Base-by-base conservation (phyloP, 2,797 vertebrate genomes). In the Phataginus tricuspis region DNA sequence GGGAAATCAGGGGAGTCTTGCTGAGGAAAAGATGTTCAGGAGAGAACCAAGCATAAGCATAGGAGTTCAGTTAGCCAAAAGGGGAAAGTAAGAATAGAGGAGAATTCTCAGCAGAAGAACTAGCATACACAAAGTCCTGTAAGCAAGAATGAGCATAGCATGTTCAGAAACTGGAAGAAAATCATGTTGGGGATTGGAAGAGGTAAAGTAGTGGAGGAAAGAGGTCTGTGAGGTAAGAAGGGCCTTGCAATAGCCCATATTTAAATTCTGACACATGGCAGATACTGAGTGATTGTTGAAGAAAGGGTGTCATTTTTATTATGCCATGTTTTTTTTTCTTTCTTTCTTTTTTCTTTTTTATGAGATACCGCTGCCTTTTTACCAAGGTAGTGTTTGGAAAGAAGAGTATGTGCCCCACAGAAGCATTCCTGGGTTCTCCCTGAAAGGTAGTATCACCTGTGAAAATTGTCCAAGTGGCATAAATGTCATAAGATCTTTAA, bases 121-220 rank as follows among this genome's bases (percentile, higher is more conserved):
- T 19, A 68, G 27, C 6, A 59, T 21, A 1, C 57, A 1, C 3
- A 71, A 92, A 71, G 7, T 0, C 4, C n/a, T 68, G 7, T 19
- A 68, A 6, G 16, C 29, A 78, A 69, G 42, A 37, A 29, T 2
- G 68, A 49, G 4, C 11, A 21, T 6, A 8, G 7, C 4, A 1
- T 7, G 4, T 59, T 77, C 39, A 55, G 39, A 79, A 77, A 61
- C 31, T 14, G 12, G n/a, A 42, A 31, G 39, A 53, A 64, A 71
- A 75, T 39, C 7, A 4, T 51, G 23, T 8, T 39, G 31, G 6
- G 8, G 1, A 5, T 16, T 61, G 10, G 16, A 68, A 0, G 9
- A 34, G 2, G 11, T 1, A 15, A 13, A 59, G 55, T 4, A 27
- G 5, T 61, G 0, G 9, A 2, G 14, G n/a, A 53, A 11, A 2